Percentiles rank a stretch among this genome's conserved stretches.
Evolutionary conservation across 2,888 invertebrate species (phyloP).

Genomic region (Lamproptera curius): DNA sequence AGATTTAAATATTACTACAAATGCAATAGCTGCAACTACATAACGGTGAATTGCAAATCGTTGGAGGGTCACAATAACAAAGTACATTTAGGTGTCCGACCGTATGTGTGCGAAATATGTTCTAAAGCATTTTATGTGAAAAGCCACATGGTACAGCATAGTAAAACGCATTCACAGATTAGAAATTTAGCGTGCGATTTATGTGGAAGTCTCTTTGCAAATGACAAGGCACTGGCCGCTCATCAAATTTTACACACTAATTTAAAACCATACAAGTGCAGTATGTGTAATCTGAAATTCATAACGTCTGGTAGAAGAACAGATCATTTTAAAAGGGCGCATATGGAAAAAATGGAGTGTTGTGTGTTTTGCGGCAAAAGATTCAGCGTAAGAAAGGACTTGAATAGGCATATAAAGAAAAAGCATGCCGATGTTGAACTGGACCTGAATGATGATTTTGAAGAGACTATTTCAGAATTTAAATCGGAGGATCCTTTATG

Average conservation of each 20-base stretch:
- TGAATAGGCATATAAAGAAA: conserved; percentile 47
- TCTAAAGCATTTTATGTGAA: conserved; percentile 50
- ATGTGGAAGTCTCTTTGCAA: conserved; percentile 47
- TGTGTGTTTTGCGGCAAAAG: conserved; percentile 51
- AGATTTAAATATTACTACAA: conserved; percentile 28
- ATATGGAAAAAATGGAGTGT: conserved; percentile 39
- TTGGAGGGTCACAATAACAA: conserved; percentile 52
- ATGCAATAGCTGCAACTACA: conserved; percentile 43
- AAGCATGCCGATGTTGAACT: conserved; percentile 28
- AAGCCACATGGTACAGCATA: conserved; percentile 46
- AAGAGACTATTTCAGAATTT: conserved; percentile 2
- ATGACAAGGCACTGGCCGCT: conserved; percentile 43
- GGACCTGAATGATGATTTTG: conserved; percentile 1
- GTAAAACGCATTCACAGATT: conserved; percentile 34
- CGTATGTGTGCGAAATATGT: conserved; percentile 44
- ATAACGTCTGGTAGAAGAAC: conserved; percentile 47
- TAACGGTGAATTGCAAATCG: conserved; percentile 39
- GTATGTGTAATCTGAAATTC: conserved; percentile 43
- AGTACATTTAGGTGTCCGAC: conserved; percentile 41
- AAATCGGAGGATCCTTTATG: conserved; percentile 3
- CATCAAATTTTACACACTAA: conserved; percentile 50
- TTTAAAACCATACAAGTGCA: conserved; percentile 46
- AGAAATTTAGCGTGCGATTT: conserved; percentile 47
- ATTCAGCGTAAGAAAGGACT: conserved; percentile 49
- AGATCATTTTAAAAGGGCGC: conserved; percentile 51